Evolutionary conservation across 2,888 invertebrate species (phyloP), one percentile per base, ranked within the genome.

Genomic region (Petrolisthes manimaculis): DNA sequence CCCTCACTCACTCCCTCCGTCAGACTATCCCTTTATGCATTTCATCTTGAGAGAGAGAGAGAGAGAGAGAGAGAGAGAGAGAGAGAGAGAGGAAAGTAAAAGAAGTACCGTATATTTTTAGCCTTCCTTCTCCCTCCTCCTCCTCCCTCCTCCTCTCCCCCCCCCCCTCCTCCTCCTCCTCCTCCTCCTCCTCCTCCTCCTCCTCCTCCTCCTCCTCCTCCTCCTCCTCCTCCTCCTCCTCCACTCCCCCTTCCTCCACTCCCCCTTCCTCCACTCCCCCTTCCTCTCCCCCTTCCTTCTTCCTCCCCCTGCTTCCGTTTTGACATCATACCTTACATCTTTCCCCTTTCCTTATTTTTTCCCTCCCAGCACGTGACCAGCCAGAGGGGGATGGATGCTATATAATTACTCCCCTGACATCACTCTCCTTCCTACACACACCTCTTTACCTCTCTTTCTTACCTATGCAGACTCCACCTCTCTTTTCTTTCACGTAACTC

Each of bases 31-130:
- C 56, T 79, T 18, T 79, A 5, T 79, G 53, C 53, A 0, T 79
- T 51, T 55, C 79, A 51, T 51, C 54, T 53, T n/a, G 37, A 75
- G 75, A 75, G 75, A 75, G 75, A 75, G 75, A 75, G 75, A 75
- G 75, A 75, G 71, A 71, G 71, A 18, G 71, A 71, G 71, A 18
- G 71, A 71, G 71, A 18, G 71, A 71, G 71, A 71, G 71, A 77
- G 77, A 12, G 77, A 77, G 24, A 77, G 51, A 37, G 77, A 37
- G 51, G 53, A 3, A 8, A 14, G 21, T 37, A 12, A 14, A 1
- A 14, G 5, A 12, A 37, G 6, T 5, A 24, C 24, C 4, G 8
- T n/a, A 74, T 18, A 18, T n/a, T 74, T 74, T 18, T 21, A 18
- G 8, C 21, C 74, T 74, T 24, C 74, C n/a, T 55, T 67, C 51